Percentiles rank a stretch among this genome's conserved stretches.
Evolutionary conservation across 37 sponge, comb jelly and placozoan genomes (phyloP).

Genomic region (Beroe ovata): DNA sequence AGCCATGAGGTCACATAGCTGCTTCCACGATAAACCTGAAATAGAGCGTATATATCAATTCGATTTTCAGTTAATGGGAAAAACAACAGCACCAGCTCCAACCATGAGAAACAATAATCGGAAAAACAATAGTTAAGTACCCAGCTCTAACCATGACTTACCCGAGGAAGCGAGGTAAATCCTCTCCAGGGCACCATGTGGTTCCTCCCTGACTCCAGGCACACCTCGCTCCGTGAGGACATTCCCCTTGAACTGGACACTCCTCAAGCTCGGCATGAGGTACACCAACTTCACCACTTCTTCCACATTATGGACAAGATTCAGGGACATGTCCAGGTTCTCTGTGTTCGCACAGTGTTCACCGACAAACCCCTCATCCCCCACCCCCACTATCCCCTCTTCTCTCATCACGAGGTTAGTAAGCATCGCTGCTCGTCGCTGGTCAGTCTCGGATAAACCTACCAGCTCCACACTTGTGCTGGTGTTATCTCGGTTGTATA

Average conservation of each 20-base stretch:
- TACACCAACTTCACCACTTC: slow-evolving; percentile 3
- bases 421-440: slow-evolving; percentile 3
- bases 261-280: slow-evolving; percentile 19
- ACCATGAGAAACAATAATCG: no score
- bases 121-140: no score
- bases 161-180: slow-evolving; percentile 33
- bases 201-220: neutral
- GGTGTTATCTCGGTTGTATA: neutral
- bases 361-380: neutral
- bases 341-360: slow-evolving; percentile 32
- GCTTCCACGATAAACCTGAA: slow-evolving; percentile 47
- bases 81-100: no score
- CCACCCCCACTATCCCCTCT: slow-evolving; percentile 12
- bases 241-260: slow-evolving; percentile 27
- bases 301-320: neutral
- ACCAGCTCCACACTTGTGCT: slow-evolving; percentile 56
- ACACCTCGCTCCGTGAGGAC: neutral
- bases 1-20: neutral
- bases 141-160: no score
- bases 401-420: slow-evolving; percentile 47
- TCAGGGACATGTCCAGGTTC: slow-evolving; percentile 50
- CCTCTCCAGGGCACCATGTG: slow-evolving; percentile 19
- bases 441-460: slow-evolving; percentile 2
- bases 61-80: no score
- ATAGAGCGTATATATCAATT: neutral